Base-by-base conservation (phyloP, 92 coral and sea anemone species). In the Plumapathes pennacea region DNA sequence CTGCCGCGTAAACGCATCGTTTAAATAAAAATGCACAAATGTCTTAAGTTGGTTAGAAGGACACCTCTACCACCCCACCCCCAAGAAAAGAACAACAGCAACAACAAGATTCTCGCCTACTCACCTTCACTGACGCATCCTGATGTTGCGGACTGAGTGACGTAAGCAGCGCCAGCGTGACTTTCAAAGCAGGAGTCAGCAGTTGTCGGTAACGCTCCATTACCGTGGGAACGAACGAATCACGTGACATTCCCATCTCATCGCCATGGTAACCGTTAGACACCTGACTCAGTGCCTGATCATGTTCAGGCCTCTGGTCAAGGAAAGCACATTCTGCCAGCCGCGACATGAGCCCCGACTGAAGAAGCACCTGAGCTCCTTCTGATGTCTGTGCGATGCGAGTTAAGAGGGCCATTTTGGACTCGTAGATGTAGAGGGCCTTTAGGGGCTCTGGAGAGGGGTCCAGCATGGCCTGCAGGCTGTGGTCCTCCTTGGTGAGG, bases 391-490 rank as follows among this genome's bases (percentile, higher is more conserved):
- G 96, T 5, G 99, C 96, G 38, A 94, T 79, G 30, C 96, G 88
- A 18, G 94, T 76, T 9, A 94, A 66, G 5, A 94, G 81, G 15
- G 96, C 95, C 99, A 94, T 94, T 50, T 88, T 94, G 19, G 96
- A 94, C 66, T 94, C 99, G 56, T 94, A 94, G 60, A 84, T 86
- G 54, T 88, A 94, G 7, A 94, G 85, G 10, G 94, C 90, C 75
- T 76, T 88, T 4, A 94, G 89, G 58, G 99, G 96, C 67, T 88
- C 99, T 23, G 99, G 99, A 28, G 96, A 88, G 1, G 99, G 96
- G 70, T 84, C 83, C 58, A 94, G 52, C 84, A 86, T 89, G 40
- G 76, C 76, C 20, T 84, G 99, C 57, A 94, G 71, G 56, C 84
- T 84, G 25, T 94, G 92, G 55, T 94, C 99, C 76, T 94, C 99